These are phyloP conservation scores for Trichopoda pennipes DNA, from an alignment of 2,888 invertebrate species.

Conservation along the genomic window DNA sequence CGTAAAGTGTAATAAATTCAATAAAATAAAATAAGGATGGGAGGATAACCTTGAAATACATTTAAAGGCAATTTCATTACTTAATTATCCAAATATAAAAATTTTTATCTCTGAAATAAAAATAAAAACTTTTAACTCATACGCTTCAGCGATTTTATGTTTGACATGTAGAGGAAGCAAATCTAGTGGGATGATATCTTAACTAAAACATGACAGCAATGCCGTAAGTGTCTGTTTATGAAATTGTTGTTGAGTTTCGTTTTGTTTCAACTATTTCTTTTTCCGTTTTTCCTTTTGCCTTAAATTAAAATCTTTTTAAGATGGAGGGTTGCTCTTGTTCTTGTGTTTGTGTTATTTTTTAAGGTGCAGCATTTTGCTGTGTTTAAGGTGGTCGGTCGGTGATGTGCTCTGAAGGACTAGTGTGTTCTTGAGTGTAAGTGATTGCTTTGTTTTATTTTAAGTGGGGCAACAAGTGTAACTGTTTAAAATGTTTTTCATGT, in stretches of 20 bases:
- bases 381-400: constrained; percentile 22
- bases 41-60: too few species aligned
- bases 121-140: background rate
- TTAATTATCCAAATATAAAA: too few species aligned
- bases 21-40: too few species aligned
- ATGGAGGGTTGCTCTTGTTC: constrained; percentile 1
- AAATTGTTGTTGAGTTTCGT: background rate
- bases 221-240: background rate
- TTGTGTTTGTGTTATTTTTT: constrained; percentile 3
- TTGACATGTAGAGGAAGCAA: background rate
- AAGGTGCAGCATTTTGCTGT: constrained; percentile 21
- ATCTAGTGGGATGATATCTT: background rate
- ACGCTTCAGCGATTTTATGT: background rate
- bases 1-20: too few species aligned
- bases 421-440: constrained; percentile 29
- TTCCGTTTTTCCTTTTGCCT: background rate
- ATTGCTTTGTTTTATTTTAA: constrained; percentile 47
- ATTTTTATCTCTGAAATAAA: background rate
- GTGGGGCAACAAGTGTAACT: constrained; percentile 63
- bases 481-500: constrained; percentile 21
- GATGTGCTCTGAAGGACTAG: constrained; percentile 35
- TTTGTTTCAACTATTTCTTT: background rate
- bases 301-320: background rate
- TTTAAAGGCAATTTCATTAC: too few species aligned
- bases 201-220: background rate